Percentiles rank a stretch among this genome's conserved stretches.
Evolutionary conservation across 2,797 vertebrate genomes (phyloP).

Genomic region (Sebastes nivosus): DNA sequence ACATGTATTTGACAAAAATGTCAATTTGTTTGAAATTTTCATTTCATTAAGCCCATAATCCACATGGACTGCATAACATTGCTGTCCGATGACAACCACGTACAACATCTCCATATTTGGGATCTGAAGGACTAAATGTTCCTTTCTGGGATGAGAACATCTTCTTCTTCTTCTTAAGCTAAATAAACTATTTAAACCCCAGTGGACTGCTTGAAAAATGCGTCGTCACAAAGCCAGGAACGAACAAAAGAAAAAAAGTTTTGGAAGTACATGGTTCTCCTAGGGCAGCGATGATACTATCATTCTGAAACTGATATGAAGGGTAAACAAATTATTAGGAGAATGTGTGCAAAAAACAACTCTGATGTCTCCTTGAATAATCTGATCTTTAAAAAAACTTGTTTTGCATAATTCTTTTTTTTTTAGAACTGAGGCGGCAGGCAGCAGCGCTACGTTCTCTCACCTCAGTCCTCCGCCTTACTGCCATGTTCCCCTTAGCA

Average conservation of each 20-base stretch:
- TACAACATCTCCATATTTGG: background rate
- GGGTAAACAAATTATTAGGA: background rate
- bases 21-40: background rate
- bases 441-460: background rate
- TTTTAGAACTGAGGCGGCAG: background rate
- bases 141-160: background rate
- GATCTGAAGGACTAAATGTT: background rate
- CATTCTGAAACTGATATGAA: background rate
- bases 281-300: background rate
- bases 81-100: background rate
- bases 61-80: background rate
- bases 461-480: background rate
- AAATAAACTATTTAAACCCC: background rate
- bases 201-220: background rate
- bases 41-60: background rate
- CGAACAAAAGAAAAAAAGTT: background rate
- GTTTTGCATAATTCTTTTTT: background rate
- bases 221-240: background rate
- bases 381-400: background rate
- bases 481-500: slow-evolving; percentile 17
- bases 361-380: background rate
- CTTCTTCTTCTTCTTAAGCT: background rate
- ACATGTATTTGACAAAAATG: too few species aligned
- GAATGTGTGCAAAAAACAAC: background rate
- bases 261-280: background rate